Conservation (phyloP, 2,797 vertebrate genomes). For the Lepilemur ruficaudatus region DNA sequence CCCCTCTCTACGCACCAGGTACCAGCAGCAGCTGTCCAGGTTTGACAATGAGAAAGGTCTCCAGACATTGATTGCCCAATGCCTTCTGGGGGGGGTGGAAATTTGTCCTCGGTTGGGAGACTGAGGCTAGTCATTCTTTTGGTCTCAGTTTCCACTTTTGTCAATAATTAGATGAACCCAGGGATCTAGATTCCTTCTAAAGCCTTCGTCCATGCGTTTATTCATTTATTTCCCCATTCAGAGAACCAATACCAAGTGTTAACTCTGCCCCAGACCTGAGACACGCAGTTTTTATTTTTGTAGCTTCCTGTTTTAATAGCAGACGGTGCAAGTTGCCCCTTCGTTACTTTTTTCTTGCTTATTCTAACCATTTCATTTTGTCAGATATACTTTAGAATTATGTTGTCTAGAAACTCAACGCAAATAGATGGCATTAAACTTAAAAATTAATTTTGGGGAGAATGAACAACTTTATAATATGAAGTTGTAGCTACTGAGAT, state of each 20-base stretch:
- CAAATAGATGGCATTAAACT: background rate
- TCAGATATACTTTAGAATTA: background rate
- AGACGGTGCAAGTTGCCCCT: accelerated
- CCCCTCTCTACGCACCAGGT: background rate
- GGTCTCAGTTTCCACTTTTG: background rate
- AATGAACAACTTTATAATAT: background rate
- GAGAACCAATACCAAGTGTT: background rate
- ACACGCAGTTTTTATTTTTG: accelerated
- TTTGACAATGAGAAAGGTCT: background rate
- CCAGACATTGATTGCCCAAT: background rate
- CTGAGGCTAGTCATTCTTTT: background rate
- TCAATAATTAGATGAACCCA: background rate
- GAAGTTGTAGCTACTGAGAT: background rate
- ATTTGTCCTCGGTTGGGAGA: background rate
- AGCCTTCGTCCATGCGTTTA: accelerated
- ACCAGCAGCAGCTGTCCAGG: accelerated
- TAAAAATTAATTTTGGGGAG: background rate
- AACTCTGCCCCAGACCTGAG: background rate
- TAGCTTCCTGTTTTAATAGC: background rate
- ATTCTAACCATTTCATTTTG: background rate
- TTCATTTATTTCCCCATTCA: too few species aligned
- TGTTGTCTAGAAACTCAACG: background rate
- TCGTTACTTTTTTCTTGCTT: background rate
- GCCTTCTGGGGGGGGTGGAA: background rate
- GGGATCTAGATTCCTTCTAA: background rate